Evolutionary conservation across 2,888 invertebrate species (phyloP).

Genomic region (Spatulosminthurus flaviceps): DNA sequence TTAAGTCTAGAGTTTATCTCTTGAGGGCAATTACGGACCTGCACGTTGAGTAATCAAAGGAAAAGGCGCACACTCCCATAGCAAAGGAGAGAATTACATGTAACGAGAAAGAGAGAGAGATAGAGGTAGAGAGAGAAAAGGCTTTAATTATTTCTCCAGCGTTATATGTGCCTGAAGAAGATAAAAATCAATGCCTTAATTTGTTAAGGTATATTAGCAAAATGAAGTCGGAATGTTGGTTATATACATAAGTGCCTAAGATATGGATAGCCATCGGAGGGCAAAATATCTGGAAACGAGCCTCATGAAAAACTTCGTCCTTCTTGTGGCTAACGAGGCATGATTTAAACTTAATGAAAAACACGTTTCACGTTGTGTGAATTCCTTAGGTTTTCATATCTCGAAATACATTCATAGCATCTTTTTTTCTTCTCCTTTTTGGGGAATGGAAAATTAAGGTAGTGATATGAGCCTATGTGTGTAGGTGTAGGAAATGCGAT

Average conservation of each 20-base stretch:
- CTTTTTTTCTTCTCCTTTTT: not conserved
- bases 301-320: not conserved
- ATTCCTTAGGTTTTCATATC: constrained; percentile 3
- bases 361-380: constrained; percentile 45
- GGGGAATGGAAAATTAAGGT: no score
- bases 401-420: not conserved
- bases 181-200: constrained; percentile 46
- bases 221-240: constrained; percentile 25
- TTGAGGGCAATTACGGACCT: constrained; percentile 43
- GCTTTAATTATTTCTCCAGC: constrained; percentile 44
- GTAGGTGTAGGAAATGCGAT: no score
- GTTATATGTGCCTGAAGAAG: not conserved
- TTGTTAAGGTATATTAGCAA: constrained; percentile 45
- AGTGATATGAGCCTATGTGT: no score
- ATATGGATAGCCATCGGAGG: not conserved
- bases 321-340: constrained; percentile 40
- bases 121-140: not conserved
- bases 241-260: no score
- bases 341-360: constrained; percentile 45
- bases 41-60: constrained; percentile 36
- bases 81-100: no score
- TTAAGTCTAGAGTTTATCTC: constrained; percentile 33
- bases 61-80: constrained; percentile 16
- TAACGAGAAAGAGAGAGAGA: not conserved
- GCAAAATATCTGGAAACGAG: not conserved